These are phyloP conservation scores for Hirtodrosophila cameraria DNA, from an alignment of 2,888 invertebrate genomes.

Conservation along the genomic window DNA sequence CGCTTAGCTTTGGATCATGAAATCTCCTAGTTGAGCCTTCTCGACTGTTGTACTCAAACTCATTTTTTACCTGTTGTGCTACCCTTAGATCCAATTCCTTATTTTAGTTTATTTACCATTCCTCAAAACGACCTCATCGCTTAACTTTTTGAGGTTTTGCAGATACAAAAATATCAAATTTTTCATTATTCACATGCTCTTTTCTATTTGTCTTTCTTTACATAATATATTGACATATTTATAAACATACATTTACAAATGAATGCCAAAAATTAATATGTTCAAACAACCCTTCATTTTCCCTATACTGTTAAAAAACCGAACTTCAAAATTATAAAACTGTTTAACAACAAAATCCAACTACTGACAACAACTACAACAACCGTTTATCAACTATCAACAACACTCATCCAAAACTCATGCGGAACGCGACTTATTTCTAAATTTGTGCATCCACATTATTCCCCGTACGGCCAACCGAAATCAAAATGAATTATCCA, in stretches of 20 bases:
- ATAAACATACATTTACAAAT: slow-evolving; percentile 33
- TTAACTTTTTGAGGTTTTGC: too few species aligned
- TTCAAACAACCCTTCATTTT: slow-evolving; percentile 67
- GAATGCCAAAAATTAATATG: slow-evolving; percentile 56
- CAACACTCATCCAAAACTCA: slow-evolving; percentile 62
- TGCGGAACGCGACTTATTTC: slow-evolving; percentile 64
- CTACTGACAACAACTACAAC: slow-evolving; percentile 33
- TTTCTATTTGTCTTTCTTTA: slow-evolving; percentile 57
- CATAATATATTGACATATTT: slow-evolving; percentile 19
- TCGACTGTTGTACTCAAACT: slow-evolving; percentile 34
- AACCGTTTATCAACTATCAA: slow-evolving; percentile 28
- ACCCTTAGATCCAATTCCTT: slow-evolving; percentile 16
- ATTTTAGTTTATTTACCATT: slow-evolving; percentile 13
- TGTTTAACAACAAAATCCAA: slow-evolving; percentile 46
- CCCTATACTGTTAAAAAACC: slow-evolving; percentile 56
- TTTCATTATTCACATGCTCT: slow-evolving; percentile 56
- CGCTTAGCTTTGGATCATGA: slow-evolving; percentile 35
- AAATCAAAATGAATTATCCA: slow-evolving; percentile 48
- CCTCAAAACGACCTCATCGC: slow-evolving; percentile 17
- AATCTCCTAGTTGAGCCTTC: slow-evolving; percentile 43
- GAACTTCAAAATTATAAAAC: slow-evolving; percentile 61
- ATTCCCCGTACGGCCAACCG: slow-evolving; percentile 52
- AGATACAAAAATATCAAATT: slow-evolving; percentile 56
- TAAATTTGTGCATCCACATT: slow-evolving; percentile 71
- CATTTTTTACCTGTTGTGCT: slow-evolving; percentile 22